Conservation (phyloP, 2,888 invertebrate species). For the Drosophila lacicola region DNA sequence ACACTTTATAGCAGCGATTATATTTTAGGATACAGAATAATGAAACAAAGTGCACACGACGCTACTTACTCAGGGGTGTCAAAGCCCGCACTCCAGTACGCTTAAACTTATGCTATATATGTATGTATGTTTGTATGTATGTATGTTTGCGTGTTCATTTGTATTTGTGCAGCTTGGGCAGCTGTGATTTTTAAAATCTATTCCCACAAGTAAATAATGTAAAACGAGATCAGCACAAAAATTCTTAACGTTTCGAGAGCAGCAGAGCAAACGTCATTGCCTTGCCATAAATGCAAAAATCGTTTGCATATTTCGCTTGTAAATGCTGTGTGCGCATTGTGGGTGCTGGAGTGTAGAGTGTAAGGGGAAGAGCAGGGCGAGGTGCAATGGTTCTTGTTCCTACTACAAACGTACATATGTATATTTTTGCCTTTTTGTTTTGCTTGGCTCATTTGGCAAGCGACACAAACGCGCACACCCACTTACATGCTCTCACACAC, state of each 20-base stretch:
- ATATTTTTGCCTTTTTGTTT: conserved; percentile 77
- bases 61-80: conserved; percentile 42
- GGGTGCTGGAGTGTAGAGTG: conserved; percentile 3
- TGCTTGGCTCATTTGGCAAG: conserved; percentile 76
- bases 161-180: conserved; percentile 23
- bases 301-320: conserved; percentile 57
- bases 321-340: conserved; percentile 10
- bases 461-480: conserved; percentile 46
- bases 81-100: conserved; percentile 49
- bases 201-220: conserved; percentile 50
- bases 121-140: not conserved
- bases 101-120: conserved; percentile 55
- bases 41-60: conserved; percentile 38
- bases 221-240: conserved; percentile 52
- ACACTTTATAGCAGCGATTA: conserved; percentile 49
- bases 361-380: conserved; percentile 1
- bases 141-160: not conserved
- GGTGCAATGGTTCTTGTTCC: conserved; percentile 32
- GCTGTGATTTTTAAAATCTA: conserved; percentile 46
- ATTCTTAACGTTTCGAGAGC: conserved; percentile 43
- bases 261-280: conserved; percentile 51
- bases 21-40: conserved; percentile 37
- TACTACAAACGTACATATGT: conserved; percentile 13
- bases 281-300: conserved; percentile 58
- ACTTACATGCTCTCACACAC: conserved; percentile 18